Evolutionary conservation across 2,888 invertebrate genomes (phyloP).

Genomic region (Trichopria drosophilae): DNA sequence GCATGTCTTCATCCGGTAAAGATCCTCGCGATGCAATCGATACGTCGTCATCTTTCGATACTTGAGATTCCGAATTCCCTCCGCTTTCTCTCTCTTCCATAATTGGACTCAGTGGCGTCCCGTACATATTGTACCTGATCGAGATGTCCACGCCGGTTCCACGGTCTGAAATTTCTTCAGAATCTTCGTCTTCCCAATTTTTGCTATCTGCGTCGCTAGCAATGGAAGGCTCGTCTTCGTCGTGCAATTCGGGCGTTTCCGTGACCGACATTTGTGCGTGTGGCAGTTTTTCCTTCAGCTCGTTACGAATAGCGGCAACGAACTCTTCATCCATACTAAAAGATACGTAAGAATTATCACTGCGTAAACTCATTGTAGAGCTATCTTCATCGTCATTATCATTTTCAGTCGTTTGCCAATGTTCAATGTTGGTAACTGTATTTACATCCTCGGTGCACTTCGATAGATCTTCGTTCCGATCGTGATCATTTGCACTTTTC

Average conservation of each 20-base stretch:
- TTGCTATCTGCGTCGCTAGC: conserved; percentile 44
- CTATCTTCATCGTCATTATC: conserved; percentile 55
- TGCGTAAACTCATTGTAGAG: conserved; percentile 61
- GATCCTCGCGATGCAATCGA: conserved; percentile 51
- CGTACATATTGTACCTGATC: conserved; percentile 63
- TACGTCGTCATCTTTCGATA: conserved; percentile 53
- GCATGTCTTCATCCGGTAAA: conserved; percentile 55
- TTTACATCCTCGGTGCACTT: too few relatives aligned
- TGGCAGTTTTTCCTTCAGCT: conserved; percentile 71
- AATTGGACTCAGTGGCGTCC: conserved; percentile 65
- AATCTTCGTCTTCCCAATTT: conserved; percentile 55
- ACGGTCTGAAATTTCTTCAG: conserved; percentile 48
- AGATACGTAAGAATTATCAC: conserved; percentile 62
- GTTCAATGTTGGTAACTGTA: too few relatives aligned
- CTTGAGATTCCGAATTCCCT: conserved; percentile 51
- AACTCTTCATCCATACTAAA: conserved; percentile 71
- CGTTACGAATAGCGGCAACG: conserved; percentile 71
- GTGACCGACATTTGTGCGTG: conserved; percentile 63
- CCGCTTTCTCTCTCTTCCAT: conserved; percentile 63
- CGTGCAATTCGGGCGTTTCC: conserved; percentile 48
- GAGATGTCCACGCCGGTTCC: conserved; percentile 54
- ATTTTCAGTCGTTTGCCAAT: too few relatives aligned
- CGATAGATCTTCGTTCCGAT: too few relatives aligned
- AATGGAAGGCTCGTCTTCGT: conserved; percentile 46
- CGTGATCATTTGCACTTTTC: too few relatives aligned